Base-by-base conservation (phyloP, 2,113 vertebrate genomes). In the Elephantulus edwardii region DNA sequence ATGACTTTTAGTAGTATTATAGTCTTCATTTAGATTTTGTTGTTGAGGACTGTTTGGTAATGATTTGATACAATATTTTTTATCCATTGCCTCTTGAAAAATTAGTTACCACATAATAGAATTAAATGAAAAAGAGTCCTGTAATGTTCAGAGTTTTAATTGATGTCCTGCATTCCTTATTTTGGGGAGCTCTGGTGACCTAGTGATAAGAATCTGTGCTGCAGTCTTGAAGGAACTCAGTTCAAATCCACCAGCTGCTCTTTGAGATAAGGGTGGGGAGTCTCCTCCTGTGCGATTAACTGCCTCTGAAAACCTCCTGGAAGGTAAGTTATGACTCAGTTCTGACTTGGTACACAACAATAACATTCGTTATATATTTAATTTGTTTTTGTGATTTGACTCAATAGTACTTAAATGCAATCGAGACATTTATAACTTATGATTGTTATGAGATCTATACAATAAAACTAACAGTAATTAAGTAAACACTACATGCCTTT, bases 1-100 rank as follows among this genome's bases (percentile, higher is more conserved):
- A 78, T 76, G 24, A 28, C 54, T 82, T 44, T 26, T 82, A 52
- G 58, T 17, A 38, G 40, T 84, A 14, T 30, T 66, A 0, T 62
- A 44, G 48, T 76, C 33, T 83, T 75, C 52, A 28, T 74, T 89
- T 93, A 75, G 48, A 48, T 80, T 78, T 93, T 58, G 86, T 93
- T 92, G 56, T 91, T 93, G 83, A 83, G n/a, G 76, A 62, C 50
- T 91, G 72, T 48, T 83, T 50, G 50, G 40, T 56, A 52, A n/a
- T 80, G 38, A 46, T 86, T 88, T 84, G 38, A 89, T 92, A 79
- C 20, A 75, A 24, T 46, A 35, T 52, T 40, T 92, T 81, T 60
- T 68, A 86, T n/a, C 12, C 12, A 80, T 83, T 79, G 35, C 33
- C 92, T 17, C 35, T 80, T 94, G 22, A 88, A 83, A 83, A 71